Evolutionary conservation across 2,888 invertebrate species (phyloP).

Genomic region (Bibio marci): DNA sequence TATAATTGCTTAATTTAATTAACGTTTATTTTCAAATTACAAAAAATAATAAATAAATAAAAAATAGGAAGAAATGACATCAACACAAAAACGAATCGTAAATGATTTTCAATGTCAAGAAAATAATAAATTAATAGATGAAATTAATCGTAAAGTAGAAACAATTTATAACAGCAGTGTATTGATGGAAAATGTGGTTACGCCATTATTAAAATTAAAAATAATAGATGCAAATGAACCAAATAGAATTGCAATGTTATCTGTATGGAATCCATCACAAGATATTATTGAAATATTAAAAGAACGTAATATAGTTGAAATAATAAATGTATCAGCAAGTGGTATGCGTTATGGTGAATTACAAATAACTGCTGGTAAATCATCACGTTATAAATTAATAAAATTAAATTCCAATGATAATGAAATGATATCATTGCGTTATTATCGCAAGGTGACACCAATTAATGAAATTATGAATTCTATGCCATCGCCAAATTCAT

Average conservation of each 20-base stretch:
- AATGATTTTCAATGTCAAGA: slow-evolving; percentile 26
- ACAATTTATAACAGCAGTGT: slow-evolving; percentile 12
- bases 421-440: neutral
- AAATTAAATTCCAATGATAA: neutral
- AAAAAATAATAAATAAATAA: slow-evolving; percentile 5
- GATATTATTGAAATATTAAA: slow-evolving; percentile 36
- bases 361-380: slow-evolving; percentile 36
- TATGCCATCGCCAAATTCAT: slow-evolving; percentile 11
- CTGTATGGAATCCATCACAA: slow-evolving; percentile 54
- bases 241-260: slow-evolving; percentile 32
- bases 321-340: slow-evolving; percentile 39
- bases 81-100: slow-evolving; percentile 28
- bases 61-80: slow-evolving; percentile 29
- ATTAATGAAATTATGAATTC: slow-evolving; percentile 30
- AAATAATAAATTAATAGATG: slow-evolving; percentile 21
- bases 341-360: slow-evolving; percentile 29
- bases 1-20: no score
- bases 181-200: slow-evolving; percentile 20
- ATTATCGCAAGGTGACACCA: slow-evolving; percentile 29
- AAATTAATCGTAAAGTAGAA: slow-evolving; percentile 22
- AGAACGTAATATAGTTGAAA: slow-evolving; percentile 42
- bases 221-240: slow-evolving; percentile 21
- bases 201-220: slow-evolving; percentile 26
- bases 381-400: slow-evolving; percentile 28
- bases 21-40: slow-evolving; percentile 3